Conservation (phyloP, 2,113 vertebrate genomes). For the Oryzias celebensis region DNA sequence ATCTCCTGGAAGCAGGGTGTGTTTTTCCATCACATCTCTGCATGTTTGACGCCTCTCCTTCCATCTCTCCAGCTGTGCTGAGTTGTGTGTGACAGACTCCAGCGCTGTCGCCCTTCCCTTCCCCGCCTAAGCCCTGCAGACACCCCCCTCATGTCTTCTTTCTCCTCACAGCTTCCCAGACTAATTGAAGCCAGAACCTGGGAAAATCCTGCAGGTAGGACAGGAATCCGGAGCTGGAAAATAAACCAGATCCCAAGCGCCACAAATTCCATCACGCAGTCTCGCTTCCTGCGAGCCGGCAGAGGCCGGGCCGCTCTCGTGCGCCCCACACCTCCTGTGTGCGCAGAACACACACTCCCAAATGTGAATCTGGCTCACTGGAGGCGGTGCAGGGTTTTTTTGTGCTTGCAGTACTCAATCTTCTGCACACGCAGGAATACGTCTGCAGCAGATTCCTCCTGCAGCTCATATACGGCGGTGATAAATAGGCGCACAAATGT, state of each 20-base stretch:
- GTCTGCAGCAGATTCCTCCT: slow-evolving; percentile 5
- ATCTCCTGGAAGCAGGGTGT: neutral
- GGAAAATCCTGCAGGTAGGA: slow-evolving; percentile 78
- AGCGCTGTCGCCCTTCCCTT: slow-evolving; percentile 54
- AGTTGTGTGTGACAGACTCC: slow-evolving; percentile 78
- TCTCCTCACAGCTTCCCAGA: slow-evolving; percentile 50
- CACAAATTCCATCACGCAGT: slow-evolving; percentile 75
- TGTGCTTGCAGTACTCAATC: slow-evolving; percentile 25
- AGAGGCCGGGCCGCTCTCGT: slow-evolving; percentile 35
- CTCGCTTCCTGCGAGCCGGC: slow-evolving; percentile 66
- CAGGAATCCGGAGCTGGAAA: slow-evolving; percentile 73
- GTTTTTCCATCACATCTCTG: slow-evolving; percentile 26
- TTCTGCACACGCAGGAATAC: slow-evolving; percentile 1
- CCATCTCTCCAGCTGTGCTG: slow-evolving; percentile 64
- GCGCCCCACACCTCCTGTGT: slow-evolving; percentile 48
- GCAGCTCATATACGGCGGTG: slow-evolving; percentile 16
- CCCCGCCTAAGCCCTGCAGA: neutral
- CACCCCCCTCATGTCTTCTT: slow-evolving; percentile 17
- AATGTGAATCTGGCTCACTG: slow-evolving; percentile 28
- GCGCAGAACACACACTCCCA: slow-evolving; percentile 13
- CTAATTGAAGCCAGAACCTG: slow-evolving; percentile 80
- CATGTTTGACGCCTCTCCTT: slow-evolving; percentile 23
- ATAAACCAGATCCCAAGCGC: slow-evolving; percentile 74
- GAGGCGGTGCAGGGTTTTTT: slow-evolving; percentile 6
- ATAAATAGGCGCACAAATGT: neutral